These are phyloP conservation scores for Tridacna gigas DNA, from an alignment of 2,888 invertebrate genomes.

Conservation along the genomic window DNA sequence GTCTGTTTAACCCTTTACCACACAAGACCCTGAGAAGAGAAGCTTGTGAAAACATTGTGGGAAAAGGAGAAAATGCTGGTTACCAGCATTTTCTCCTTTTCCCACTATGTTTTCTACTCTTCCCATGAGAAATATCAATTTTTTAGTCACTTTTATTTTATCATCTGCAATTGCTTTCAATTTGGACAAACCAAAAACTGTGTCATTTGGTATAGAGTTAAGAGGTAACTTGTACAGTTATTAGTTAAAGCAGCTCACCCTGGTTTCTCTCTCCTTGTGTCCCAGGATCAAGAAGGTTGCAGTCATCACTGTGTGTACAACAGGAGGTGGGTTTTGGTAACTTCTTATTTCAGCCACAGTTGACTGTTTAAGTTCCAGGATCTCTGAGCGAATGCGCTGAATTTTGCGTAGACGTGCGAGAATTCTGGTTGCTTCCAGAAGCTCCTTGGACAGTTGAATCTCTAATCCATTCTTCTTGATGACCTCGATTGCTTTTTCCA, in stretches of 20 bases:
- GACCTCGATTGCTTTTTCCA: constrained; percentile 80
- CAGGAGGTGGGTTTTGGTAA: constrained; percentile 81
- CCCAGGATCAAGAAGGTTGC: constrained; percentile 82
- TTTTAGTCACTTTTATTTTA: no score
- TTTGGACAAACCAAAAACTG: no score
- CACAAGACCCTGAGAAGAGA: no score
- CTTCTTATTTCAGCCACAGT: constrained; percentile 84
- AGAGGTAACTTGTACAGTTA: background rate
- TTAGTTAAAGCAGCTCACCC: constrained; percentile 66
- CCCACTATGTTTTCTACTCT: no score
- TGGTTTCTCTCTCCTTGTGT: constrained; percentile 81
- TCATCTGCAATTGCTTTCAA: no score
- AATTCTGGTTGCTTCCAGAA: constrained; percentile 78
- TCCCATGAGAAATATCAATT: no score
- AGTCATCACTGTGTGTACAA: constrained; percentile 83
- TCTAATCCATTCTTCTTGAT: constrained; percentile 82
- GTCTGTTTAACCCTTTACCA: no score
- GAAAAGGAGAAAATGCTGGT: no score
- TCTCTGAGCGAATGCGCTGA: constrained; percentile 77
- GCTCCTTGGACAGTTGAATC: constrained; percentile 76
- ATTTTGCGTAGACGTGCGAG: constrained; percentile 74
- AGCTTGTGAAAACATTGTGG: no score
- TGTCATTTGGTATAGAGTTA: no score
- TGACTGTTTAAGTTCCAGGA: constrained; percentile 81
- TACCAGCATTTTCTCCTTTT: no score